Base-by-base conservation (phyloP, 2,888 invertebrate genomes). In the Archaeoteleia sp. region DNA sequence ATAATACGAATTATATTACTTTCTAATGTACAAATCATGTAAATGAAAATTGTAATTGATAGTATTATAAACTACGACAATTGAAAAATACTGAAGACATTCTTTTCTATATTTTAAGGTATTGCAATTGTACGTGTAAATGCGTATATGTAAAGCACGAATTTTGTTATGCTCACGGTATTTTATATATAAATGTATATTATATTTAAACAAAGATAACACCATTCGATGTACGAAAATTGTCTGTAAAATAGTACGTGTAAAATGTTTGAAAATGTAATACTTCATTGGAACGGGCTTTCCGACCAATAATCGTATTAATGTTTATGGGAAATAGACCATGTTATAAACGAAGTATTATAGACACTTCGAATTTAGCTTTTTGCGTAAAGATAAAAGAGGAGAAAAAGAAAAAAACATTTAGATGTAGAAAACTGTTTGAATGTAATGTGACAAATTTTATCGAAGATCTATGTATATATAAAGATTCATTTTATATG, bases 311-410 rank as follows among this genome's bases (percentile, higher is more conserved):
- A 42, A 46, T 17, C 14, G 23, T 32, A 58, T 40, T 9, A 15
- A 40, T 43, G 25, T 60, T 48, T 35, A 43, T 40, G 43, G 32
- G 48, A 27, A 39, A 23, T 43, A 62, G 29, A 39, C 48, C 45
- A 40, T 20, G 42, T 25, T 2, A 23, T 53, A 13, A 53, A 30
- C 9, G 14, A 15, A 48, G n/a, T n/a, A n/a, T n/a, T n/a, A n/a
- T n/a, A n/a, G n/a, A n/a, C 23, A 15, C 30, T 48, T n/a, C 27
- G 10, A 51, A 60, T 35, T 43, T 57, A 58, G 43, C 37, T 57
- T 63, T 66, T 58, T 63, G 66, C 60, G 68, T 27, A 39, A 62
- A 66, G n/a, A 43, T 23, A 60, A 60, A 45, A 32, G 63, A 32
- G 30, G 23, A 30, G 51, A 49, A 30, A 12, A 8, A 32, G 9